A percentile compares a stretch with the other conserved stretches of the same genome.
Evolutionary conservation across 2,888 invertebrate species (phyloP).

Genomic region (Pheosia gnoma): DNA sequence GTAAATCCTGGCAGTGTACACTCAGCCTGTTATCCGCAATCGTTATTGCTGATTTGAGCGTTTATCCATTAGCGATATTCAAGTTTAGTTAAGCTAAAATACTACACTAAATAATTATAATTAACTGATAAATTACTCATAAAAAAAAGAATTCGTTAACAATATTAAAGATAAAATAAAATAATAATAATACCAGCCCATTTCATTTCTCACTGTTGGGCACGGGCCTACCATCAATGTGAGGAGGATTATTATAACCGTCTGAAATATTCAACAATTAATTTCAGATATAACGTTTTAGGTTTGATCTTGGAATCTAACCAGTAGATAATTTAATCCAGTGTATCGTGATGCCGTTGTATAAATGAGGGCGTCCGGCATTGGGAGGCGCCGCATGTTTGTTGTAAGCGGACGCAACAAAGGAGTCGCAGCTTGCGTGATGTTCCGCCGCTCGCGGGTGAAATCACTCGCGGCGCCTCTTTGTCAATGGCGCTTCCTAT

Average conservation of each 20-base stretch:
- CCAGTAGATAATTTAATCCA: neutral
- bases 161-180: no score
- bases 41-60: neutral
- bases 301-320: no score
- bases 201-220: no score
- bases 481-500: slow-evolving; percentile 32
- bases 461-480: slow-evolving; percentile 26
- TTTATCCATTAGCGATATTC: no score
- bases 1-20: slow-evolving; percentile 1
- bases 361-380: slow-evolving; percentile 2
- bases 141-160: no score
- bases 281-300: no score
- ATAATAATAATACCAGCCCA: no score
- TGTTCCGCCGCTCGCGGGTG: slow-evolving; percentile 18
- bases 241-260: no score
- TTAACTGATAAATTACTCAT: no score
- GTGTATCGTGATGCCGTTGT: slow-evolving; percentile 1
- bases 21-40: neutral
- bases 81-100: no score
- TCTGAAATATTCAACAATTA: no score
- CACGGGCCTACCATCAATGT: no score
- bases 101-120: neutral
- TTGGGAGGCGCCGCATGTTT: slow-evolving; percentile 1
- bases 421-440: slow-evolving; percentile 5
- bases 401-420: slow-evolving; percentile 6